Evolutionary conservation across 35 echinoderm and acorn worm species (phyloP).

Genomic region (Amphiura filiformis): DNA sequence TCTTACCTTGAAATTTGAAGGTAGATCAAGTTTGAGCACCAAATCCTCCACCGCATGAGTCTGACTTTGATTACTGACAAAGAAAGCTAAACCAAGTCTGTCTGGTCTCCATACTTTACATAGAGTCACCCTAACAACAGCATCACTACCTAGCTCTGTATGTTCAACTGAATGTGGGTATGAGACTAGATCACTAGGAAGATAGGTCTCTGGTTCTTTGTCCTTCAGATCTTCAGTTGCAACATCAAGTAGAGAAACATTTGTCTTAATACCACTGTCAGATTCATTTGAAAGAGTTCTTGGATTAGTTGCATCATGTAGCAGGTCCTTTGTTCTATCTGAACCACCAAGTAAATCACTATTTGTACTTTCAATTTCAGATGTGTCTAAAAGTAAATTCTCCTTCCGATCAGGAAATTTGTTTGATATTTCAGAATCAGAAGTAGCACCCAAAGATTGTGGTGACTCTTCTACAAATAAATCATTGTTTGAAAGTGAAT

Average conservation of each 20-base stretch:
- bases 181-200: not conserved
- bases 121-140: slow-evolving; percentile 32
- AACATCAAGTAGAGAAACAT: not conserved
- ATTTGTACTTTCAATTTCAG: too few relatives aligned
- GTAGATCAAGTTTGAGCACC: slow-evolving; percentile 47
- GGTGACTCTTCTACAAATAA: too few relatives aligned
- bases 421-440: too few relatives aligned
- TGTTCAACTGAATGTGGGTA: not conserved
- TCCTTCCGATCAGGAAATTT: too few relatives aligned
- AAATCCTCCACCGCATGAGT: slow-evolving; percentile 23
- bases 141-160: slow-evolving; percentile 26
- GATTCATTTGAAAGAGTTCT: too few relatives aligned
- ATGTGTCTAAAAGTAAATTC: too few relatives aligned
- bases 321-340: too few relatives aligned
- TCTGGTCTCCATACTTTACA: slow-evolving; percentile 76
- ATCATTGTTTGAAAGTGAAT: too few relatives aligned
- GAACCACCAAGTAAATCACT: too few relatives aligned
- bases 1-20: slow-evolving; percentile 84
- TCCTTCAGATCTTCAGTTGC: not conserved
- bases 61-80: slow-evolving; percentile 39
- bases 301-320: too few relatives aligned
- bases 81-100: slow-evolving; percentile 52
- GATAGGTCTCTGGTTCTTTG: not conserved
- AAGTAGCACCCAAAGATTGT: too few relatives aligned
- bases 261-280: too few relatives aligned